Evolutionary conservation across 2,113 vertebrate genomes (phyloP).

Genomic region (Oncorhynchus clarkii): DNA sequence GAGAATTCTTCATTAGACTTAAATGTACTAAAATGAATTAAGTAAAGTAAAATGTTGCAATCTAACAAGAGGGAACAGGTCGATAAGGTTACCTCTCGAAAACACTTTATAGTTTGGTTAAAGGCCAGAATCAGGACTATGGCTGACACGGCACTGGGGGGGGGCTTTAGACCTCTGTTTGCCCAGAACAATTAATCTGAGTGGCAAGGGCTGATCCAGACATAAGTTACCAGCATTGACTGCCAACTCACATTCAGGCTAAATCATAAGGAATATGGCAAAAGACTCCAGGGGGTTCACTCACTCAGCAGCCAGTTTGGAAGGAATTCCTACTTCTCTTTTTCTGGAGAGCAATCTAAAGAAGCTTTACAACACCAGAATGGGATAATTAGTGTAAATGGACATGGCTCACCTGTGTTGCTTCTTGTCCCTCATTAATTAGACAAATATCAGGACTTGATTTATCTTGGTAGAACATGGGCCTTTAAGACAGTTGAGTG

Average conservation of each 20-base stretch:
- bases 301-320: neutral
- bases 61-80: neutral
- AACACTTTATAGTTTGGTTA: neutral
- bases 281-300: constrained; percentile 3
- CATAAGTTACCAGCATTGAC: constrained; percentile 5
- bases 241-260: constrained; percentile 2
- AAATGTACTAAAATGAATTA: too few species aligned
- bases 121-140: neutral
- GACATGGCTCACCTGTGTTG: neutral
- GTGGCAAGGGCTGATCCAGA: constrained; percentile 1
- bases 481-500: neutral
- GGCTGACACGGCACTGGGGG: neutral
- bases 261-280: constrained; percentile 3
- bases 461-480: neutral
- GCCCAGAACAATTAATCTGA: constrained; percentile 15
- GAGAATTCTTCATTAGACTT: too few species aligned
- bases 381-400: neutral
- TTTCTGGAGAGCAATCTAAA: neutral
- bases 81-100: neutral
- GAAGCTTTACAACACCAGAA: neutral
- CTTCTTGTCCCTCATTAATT: neutral
- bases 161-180: neutral
- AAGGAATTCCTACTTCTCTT: neutral
- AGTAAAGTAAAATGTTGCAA: too few species aligned
- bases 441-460: neutral